Evolutionary conservation across 2,113 vertebrate species (phyloP).

Genomic region (Amblyornis subalaris): DNA sequence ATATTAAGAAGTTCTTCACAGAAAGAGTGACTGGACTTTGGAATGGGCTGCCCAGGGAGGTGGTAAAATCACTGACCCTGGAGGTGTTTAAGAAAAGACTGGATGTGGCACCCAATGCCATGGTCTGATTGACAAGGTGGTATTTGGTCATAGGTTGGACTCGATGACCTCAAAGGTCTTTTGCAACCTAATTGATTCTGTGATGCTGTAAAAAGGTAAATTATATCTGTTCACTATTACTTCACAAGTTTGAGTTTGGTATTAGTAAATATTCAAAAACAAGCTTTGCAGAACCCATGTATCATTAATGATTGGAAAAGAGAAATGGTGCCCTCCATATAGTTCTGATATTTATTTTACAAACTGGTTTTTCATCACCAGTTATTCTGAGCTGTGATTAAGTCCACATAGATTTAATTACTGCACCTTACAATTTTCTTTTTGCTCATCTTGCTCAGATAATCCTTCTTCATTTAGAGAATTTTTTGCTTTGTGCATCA

Average conservation of each 20-base stretch:
- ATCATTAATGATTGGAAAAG: not conserved
- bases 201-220: not conserved
- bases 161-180: not conserved
- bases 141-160: not conserved
- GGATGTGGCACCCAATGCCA: not conserved
- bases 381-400: not conserved
- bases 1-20: not conserved
- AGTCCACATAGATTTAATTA: slow-evolving; percentile 62
- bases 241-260: not conserved
- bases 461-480: slow-evolving; percentile 10
- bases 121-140: not conserved
- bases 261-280: not conserved
- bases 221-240: not conserved
- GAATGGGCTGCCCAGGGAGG: not conserved
- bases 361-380: not conserved
- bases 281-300: not conserved
- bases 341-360: not conserved
- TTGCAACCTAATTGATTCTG: not conserved
- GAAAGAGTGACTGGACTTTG: not conserved
- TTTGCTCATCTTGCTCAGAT: slow-evolving; percentile 59
- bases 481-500: not conserved
- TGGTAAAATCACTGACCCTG: not conserved
- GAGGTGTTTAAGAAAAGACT: not conserved
- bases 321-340: not conserved
- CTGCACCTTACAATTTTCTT: slow-evolving; percentile 83